Evolutionary conservation across 2,888 invertebrate species (phyloP).

Genomic region (Adineta ricciae): DNA sequence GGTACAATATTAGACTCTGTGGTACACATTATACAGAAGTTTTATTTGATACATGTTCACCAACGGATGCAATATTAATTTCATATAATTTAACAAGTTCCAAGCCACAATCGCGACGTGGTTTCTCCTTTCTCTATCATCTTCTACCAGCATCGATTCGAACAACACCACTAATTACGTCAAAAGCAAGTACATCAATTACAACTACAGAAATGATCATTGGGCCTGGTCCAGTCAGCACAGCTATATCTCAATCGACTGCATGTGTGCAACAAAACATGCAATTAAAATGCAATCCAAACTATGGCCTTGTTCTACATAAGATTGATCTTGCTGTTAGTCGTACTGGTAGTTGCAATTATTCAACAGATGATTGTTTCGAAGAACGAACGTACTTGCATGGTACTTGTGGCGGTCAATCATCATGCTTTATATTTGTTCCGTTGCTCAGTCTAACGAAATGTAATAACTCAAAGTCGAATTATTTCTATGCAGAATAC

Average conservation of each 20-base stretch:
- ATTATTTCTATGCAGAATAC: conserved; percentile 21
- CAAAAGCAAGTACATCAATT: neutral
- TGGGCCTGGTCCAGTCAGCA: conserved; percentile 16
- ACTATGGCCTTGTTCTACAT: neutral
- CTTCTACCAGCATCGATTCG: neutral
- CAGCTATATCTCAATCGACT: neutral
- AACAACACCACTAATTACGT: neutral
- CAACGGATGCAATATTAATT: neutral
- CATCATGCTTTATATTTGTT: conserved; percentile 19
- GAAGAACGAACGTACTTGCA: conserved; percentile 24
- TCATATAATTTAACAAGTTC: neutral
- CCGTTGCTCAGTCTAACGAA: neutral
- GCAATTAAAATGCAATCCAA: neutral
- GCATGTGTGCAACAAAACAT: neutral
- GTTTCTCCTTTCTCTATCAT: neutral
- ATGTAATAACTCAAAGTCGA: conserved; percentile 9
- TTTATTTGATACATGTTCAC: conserved; percentile 1
- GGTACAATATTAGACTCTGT: neutral
- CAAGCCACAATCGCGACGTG: neutral
- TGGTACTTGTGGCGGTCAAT: conserved; percentile 26
- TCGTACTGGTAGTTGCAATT: neutral
- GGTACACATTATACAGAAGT: neutral
- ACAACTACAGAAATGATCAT: neutral
- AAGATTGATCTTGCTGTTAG: neutral
- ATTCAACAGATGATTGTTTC: conserved; percentile 24